Evolutionary conservation across 2,113 vertebrate genomes (phyloP).

Genomic region (Erinaceus europaeus): DNA sequence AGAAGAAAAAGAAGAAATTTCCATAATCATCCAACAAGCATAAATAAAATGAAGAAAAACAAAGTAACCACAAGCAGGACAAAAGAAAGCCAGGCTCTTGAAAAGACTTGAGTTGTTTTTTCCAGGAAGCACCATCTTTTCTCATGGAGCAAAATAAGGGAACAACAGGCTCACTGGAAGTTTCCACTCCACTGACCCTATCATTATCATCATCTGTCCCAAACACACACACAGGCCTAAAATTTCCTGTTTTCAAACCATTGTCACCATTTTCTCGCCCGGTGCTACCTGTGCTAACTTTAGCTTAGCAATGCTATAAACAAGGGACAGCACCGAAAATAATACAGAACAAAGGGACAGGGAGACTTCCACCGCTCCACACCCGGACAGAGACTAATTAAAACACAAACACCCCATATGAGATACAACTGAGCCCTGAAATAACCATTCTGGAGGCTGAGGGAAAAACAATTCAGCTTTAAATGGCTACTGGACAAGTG

Average conservation of each 20-base stretch:
- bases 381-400: too few relatives aligned
- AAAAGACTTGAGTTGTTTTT: constrained; percentile 86
- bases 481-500: too few relatives aligned
- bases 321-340: constrained; percentile 80
- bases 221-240: constrained; percentile 92
- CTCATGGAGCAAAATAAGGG: constrained; percentile 86
- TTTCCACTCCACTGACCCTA: constrained; percentile 95
- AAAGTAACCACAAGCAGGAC: constrained; percentile 68
- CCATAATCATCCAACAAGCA: constrained; percentile 43
- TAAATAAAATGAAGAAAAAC: constrained; percentile 69
- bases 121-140: constrained; percentile 90
- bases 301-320: constrained; percentile 87
- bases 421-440: too few relatives aligned
- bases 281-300: constrained; percentile 89
- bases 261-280: constrained; percentile 91
- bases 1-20: constrained; percentile 38
- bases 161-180: constrained; percentile 92
- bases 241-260: constrained; percentile 98
- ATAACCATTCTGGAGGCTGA: too few relatives aligned
- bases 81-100: constrained; percentile 73
- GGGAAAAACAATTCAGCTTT: too few relatives aligned
- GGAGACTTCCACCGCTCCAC: not conserved
- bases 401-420: too few relatives aligned
- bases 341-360: constrained; percentile 65
- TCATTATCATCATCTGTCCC: constrained; percentile 98